Evolutionary conservation across 2,888 invertebrate genomes (phyloP), one percentile per base, ranked within the genome.

Genomic region (Lordiphosa fenestrarum): DNA sequence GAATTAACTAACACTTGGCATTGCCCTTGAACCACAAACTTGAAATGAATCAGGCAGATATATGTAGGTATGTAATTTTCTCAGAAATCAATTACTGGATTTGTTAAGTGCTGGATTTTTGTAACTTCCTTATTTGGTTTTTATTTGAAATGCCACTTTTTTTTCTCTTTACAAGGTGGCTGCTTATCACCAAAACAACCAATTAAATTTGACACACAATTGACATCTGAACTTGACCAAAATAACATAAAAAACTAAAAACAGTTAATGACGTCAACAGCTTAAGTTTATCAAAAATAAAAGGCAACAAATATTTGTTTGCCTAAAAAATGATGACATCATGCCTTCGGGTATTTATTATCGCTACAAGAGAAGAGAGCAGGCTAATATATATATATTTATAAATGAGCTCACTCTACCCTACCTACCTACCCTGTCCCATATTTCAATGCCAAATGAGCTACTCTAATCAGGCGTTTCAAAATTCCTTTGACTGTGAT

Each of bases 271-370:
- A 44, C 44, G 44, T 44, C 44, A 44, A 44, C 30, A 44, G 33
- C 44, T 44, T 44, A 7, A 44, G 15, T 44, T 44, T 6, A 44
- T 25, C 10, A 44, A 41, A 47, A 36, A 46, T 19, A 46, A 44
- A 44, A 15, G 12, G 12, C 37, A 37, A 33, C 37, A 37, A 33
- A 37, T 52, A 47, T 25, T 35, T 42, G 21, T 25, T 42, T 56
- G 35, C 69, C 68, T 56, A 80, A 70, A 59, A 75, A 63, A 65
- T 74, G 56, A 78, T 75, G 74, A 75, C 80, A 75, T 75, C 74
- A 75, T 75, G 70, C 58, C 56, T 9, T 30, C 10, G 9, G 30
- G 61, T 59, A 68, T 75, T 75, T 73, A 75, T 75, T 75, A 75
- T 75, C 74, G 76, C 75, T 61, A 73, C 44, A 58, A 67, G 56